Evolutionary conservation across 1,140 invertebrate species (phyloP), one percentile per base, ranked within the genome.

Genomic region (Thaumatotibia leucotreta): DNA sequence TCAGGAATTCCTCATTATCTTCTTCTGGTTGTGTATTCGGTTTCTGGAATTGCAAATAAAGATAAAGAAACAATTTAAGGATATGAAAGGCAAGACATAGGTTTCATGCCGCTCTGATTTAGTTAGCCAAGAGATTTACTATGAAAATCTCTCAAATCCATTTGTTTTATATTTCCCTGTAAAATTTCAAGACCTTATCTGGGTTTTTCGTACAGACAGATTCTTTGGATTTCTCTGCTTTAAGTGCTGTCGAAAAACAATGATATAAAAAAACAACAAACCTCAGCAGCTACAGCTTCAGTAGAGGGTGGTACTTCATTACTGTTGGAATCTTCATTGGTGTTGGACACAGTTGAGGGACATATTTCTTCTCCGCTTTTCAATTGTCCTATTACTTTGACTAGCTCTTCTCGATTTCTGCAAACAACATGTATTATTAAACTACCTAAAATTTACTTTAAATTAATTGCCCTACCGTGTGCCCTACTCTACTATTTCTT

Each of bases 401-500:
- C 94, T 67, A 97, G 89, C 72, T 95, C 95, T 69, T 96, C 94
- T 62, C 95, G 90, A 82, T 95, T 95, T 78, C 94, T 95, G 73
- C 54, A 75, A 76, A 45, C 17, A 20, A 35, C n/a, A 20, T 6
- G 8, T 9, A 5, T 45, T 20, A 45, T 45, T 45, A n/a, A n/a
- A n/a, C n/a, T n/a, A n/a, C n/a, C n/a, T n/a, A n/a, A n/a, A n/a
- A n/a, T n/a, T n/a, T n/a, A n/a, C n/a, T n/a, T n/a, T n/a, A n/a
- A n/a, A n/a, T n/a, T n/a, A n/a, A n/a, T n/a, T n/a, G n/a, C n/a
- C n/a, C n/a, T n/a, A n/a, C n/a, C n/a, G n/a, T n/a, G n/a, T n/a
- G n/a, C n/a, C n/a, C n/a, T n/a, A n/a, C n/a, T n/a, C n/a, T n/a
- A n/a, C n/a, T n/a, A n/a, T n/a, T n/a, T n/a, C n/a, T n/a, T n/a